Evolutionary conservation across 2,113 vertebrate species (phyloP).

Genomic region (Vireo altiloquus): DNA sequence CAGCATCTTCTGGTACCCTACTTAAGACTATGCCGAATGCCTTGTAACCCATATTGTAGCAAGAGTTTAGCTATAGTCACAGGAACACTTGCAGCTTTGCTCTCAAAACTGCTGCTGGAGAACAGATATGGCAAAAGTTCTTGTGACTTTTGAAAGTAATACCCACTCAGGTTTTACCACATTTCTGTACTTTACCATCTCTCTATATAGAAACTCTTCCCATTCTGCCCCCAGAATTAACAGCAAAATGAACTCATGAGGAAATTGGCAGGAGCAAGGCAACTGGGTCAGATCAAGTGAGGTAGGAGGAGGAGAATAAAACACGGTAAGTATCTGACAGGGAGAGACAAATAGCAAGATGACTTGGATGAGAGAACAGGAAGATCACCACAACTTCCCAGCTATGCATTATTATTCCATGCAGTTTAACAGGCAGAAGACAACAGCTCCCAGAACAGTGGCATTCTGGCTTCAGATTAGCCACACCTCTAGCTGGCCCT

Average conservation of each 20-base stretch:
- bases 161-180: neutral
- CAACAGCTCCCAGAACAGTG: neutral
- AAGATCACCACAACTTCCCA: neutral
- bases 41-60: neutral
- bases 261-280: neutral
- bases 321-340: neutral
- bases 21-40: neutral
- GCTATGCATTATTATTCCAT: neutral
- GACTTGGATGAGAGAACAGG: neutral
- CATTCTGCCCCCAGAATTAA: neutral
- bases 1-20: neutral
- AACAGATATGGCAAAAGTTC: neutral
- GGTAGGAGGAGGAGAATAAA: neutral
- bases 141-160: neutral
- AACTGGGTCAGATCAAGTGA: neutral
- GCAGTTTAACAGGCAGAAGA: neutral
- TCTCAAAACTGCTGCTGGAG: neutral
- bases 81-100: neutral
- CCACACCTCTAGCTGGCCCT: neutral
- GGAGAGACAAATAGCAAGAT: neutral
- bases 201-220: neutral
- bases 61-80: neutral
- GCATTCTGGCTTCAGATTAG: neutral
- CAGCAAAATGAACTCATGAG: neutral
- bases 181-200: neutral